phyloP scores from a whole-genome alignment of 2,888 invertebrate genomes.

The Lycophotia porphyrea region DNA sequence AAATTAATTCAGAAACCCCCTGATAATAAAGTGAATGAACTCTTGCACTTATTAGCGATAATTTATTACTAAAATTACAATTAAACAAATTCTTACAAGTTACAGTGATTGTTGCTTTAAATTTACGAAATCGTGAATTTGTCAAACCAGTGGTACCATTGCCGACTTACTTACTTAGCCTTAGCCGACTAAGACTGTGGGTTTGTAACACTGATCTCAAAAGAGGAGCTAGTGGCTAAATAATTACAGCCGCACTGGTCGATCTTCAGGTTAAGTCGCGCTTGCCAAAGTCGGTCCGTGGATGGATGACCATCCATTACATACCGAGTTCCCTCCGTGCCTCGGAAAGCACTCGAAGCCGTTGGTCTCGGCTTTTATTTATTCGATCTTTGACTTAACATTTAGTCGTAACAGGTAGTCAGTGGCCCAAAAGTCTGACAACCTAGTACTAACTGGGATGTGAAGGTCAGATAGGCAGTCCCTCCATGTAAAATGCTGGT shows the following conservation, averaged over 20 bases:
- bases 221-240: background rate
- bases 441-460: background rate
- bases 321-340: background rate
- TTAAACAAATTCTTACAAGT: background rate
- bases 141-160: background rate
- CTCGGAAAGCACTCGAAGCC: background rate
- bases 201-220: background rate
- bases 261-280: background rate
- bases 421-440: background rate
- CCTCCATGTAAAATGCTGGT: background rate
- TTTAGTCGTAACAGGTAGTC: background rate
- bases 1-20: background rate
- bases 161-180: too few relatives aligned
- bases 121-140: background rate
- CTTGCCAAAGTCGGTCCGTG: background rate
- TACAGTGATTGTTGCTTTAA: background rate
- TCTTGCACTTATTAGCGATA: background rate
- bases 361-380: background rate
- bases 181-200: background rate
- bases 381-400: background rate
- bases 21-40: background rate
- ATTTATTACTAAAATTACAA: too few relatives aligned
- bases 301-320: background rate
- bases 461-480: background rate
- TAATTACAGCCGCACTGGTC: background rate